Percentiles rank a stretch among this genome's conserved stretches.
Conservation (phyloP, 1,140 invertebrate genomes). For the Trypoxylus dichotomus region DNA sequence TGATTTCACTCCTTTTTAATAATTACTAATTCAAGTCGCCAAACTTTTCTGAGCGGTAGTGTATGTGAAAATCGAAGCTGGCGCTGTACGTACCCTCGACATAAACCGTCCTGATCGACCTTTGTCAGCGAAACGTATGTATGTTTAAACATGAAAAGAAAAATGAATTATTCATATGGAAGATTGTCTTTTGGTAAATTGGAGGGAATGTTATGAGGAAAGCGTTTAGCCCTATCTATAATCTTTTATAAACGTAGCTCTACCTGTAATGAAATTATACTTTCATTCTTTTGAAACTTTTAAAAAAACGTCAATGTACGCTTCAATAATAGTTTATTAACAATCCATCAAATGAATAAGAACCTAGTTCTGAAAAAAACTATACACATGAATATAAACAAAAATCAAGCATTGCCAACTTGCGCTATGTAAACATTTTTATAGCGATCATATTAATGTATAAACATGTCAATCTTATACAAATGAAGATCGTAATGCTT, state of each 20-base stretch:
- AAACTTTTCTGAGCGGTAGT: no score
- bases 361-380: no score
- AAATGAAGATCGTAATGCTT: no score
- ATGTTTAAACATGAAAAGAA: conserved; percentile 9
- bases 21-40: no score
- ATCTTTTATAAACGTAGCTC: background rate
- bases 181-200: conserved; percentile 15
- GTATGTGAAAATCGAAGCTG: background rate
- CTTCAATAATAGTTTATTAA: no score
- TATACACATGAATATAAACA: no score
- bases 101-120: background rate
- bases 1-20: no score
- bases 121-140: conserved; percentile 12
- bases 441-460: no score
- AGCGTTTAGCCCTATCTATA: background rate
- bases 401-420: no score
- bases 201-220: background rate
- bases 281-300: background rate
- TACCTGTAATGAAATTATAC: background rate
- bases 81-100: background rate
- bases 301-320: background rate
- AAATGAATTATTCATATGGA: conserved; percentile 19
- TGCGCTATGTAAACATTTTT: no score
- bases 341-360: no score
- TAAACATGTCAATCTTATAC: no score